Percentiles rank a stretch among this genome's conserved stretches.
Conservation (phyloP, 2,797 vertebrate species). For the Pteronotus mesoamericanus region DNA sequence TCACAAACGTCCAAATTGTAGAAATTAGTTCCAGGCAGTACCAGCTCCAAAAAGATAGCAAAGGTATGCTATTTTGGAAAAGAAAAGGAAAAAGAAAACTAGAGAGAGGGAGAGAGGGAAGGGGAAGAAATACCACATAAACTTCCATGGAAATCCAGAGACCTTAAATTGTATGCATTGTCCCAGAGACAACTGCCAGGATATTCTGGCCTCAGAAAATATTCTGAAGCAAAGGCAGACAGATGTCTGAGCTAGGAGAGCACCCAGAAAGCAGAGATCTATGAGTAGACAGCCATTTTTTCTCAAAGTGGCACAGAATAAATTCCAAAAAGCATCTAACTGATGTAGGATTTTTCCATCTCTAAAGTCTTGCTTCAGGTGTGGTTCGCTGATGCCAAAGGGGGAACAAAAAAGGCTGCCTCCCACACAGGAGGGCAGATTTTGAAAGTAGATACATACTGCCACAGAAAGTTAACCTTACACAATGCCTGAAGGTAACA, state of each 20-base stretch:
- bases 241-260: fast-evolving
- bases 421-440: not conserved
- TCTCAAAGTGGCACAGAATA: not conserved
- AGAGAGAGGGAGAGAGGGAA: not conserved
- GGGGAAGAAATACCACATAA: not conserved
- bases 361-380: not conserved
- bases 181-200: not conserved
- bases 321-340: not conserved
- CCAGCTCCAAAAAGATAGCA: slow-evolving; percentile 60
- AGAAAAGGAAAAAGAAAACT: not conserved
- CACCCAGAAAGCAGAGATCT: not conserved
- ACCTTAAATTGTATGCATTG: not conserved
- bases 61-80: not conserved
- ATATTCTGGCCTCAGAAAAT: not conserved
- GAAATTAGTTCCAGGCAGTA: slow-evolving; percentile 59
- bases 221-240: not conserved
- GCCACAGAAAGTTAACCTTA: not conserved
- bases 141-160: not conserved
- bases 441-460: not conserved
- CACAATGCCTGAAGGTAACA: not conserved
- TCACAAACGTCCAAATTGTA: not conserved
- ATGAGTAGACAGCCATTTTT: not conserved
- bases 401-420: fast-evolving
- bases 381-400: not conserved
- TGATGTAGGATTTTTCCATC: not conserved